These are phyloP conservation scores for Chrysaora quinquecirrha DNA, from an alignment of 30 jellyfish, hydroid and myxozoan genomes.

Conservation along the genomic window DNA sequence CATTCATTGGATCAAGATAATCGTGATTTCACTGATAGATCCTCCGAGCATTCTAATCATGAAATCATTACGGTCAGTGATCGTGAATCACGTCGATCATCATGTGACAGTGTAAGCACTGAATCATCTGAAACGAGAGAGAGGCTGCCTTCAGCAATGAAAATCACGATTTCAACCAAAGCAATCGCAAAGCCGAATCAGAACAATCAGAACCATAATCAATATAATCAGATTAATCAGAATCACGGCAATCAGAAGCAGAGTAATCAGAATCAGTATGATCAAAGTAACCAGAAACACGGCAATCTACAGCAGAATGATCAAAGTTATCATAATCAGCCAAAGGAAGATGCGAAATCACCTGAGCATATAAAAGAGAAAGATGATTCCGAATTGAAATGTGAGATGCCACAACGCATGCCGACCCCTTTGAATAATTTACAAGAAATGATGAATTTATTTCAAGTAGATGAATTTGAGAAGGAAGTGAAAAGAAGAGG, in stretches of 20 bases:
- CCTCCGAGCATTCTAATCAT: background rate
- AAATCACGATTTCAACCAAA: background rate
- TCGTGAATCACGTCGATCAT: background rate
- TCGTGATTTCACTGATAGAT: background rate
- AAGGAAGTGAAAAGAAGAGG: background rate
- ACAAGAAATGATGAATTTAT: conserved; percentile 29
- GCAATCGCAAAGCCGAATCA: background rate
- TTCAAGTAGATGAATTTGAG: conserved; percentile 29
- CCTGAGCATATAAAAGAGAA: no score
- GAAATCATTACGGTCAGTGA: background rate
- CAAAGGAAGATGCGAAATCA: no score
- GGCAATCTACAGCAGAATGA: no score
- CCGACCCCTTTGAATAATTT: conserved; percentile 16
- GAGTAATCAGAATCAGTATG: no score
- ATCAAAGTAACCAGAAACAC: no score
- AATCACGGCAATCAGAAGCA: no score
- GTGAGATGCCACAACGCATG: conserved; percentile 7
- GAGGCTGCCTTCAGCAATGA: background rate
- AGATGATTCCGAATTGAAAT: no score
- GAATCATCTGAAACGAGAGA: background rate
- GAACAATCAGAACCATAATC: no score
- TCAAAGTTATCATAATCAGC: no score
- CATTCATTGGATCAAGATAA: conserved; percentile 5
- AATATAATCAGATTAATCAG: no score
- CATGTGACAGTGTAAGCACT: background rate